A percentile compares a stretch with the other conserved stretches of the same genome.
These are phyloP conservation scores for Pristionchus japonicus DNA, from an alignment of 2,888 invertebrate species.

Conservation along the genomic window DNA sequence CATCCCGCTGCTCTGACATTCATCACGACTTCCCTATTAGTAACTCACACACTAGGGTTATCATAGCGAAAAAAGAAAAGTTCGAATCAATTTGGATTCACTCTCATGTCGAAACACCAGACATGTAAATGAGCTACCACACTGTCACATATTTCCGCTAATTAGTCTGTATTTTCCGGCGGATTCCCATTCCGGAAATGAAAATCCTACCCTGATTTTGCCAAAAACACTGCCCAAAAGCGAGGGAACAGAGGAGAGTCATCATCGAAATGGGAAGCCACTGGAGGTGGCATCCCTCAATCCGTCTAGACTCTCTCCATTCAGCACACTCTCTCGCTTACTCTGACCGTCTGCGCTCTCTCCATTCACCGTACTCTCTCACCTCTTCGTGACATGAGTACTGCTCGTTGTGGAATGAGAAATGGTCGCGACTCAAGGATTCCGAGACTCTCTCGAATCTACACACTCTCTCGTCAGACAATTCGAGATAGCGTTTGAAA, in stretches of 20 bases:
- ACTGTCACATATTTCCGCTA: neutral
- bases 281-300: neutral
- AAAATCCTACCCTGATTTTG: neutral
- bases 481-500: neutral
- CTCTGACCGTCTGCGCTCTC: neutral
- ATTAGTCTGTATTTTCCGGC: neutral
- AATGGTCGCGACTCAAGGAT: neutral
- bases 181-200: no score
- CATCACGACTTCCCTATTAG: neutral
- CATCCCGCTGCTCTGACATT: no score
- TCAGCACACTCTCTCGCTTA: neutral
- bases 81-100: no score
- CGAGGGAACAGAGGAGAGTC: neutral
- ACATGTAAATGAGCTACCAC: no score
- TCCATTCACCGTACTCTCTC: neutral
- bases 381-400: neutral
- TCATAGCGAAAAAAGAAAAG: no score
- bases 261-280: neutral
- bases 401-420: conserved; percentile 13
- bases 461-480: neutral
- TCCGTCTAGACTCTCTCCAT: neutral
- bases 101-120: no score
- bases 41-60: neutral
- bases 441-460: neutral
- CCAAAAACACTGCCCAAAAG: neutral